These are phyloP conservation scores for Standfussiana lucernea DNA, from an alignment of 2,888 invertebrate genomes.

Conservation along the genomic window DNA sequence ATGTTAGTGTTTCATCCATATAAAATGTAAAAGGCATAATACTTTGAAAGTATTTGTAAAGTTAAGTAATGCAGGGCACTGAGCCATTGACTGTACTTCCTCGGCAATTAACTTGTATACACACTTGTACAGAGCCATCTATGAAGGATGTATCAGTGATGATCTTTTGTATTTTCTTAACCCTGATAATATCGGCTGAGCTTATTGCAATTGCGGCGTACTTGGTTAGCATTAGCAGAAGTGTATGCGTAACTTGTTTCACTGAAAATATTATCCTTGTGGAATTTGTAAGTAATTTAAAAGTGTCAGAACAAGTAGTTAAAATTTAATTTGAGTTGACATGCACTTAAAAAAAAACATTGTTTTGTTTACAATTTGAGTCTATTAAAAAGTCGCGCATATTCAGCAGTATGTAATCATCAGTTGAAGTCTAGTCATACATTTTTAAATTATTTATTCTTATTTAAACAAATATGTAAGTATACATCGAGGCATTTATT, in stretches of 20 bases:
- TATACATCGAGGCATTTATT: conserved; percentile 58
- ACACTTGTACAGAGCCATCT: not conserved
- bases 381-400: not conserved
- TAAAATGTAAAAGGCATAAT: not conserved
- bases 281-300: not conserved
- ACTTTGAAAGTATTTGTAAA: not conserved
- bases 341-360: not conserved
- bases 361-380: not conserved
- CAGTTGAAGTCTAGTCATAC: conserved; percentile 59
- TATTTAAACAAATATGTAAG: conserved; percentile 9
- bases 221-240: not conserved
- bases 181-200: not conserved
- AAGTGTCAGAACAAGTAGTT: not conserved
- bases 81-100: not conserved
- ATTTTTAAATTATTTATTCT: conserved; percentile 39
- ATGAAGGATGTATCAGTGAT: not conserved
- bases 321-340: not conserved
- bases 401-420: not conserved
- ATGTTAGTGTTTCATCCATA: not conserved
- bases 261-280: not conserved
- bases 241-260: not conserved
- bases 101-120: not conserved
- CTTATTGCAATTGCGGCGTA: not conserved
- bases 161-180: not conserved
- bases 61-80: not conserved